These are phyloP conservation scores for Eupithecia pulchellata DNA, from an alignment of 2,888 invertebrate genomes.

Conservation along the genomic window DNA sequence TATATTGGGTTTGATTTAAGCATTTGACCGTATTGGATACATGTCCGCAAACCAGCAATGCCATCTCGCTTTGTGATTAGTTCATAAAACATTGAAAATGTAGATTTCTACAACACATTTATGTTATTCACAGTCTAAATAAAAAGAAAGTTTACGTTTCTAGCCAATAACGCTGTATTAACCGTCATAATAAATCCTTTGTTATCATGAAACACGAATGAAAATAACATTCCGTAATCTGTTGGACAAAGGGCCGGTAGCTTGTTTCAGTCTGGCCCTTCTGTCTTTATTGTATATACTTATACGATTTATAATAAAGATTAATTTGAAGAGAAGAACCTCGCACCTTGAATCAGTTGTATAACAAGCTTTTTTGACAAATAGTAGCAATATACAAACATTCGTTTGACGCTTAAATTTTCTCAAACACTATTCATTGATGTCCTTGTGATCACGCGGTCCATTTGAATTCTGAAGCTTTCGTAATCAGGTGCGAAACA, in stretches of 20 bases:
- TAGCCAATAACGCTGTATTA: no score
- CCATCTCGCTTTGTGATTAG: neutral
- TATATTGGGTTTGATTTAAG: neutral
- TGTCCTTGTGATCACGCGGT: neutral
- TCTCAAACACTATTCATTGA: neutral
- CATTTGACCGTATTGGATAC: neutral
- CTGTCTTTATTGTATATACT: no score
- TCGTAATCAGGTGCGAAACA: no score
- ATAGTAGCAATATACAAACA: neutral
- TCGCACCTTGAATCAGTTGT: neutral
- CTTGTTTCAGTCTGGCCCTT: no score
- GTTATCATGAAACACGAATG: neutral
- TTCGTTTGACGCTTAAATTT: neutral
- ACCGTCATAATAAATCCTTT: no score
- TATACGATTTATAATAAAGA: no score
- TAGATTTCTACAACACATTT: neutral
- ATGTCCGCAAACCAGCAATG: neutral
- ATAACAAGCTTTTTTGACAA: neutral
- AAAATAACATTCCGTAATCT: neutral
- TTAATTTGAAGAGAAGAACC: no score
- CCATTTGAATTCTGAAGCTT: no score
- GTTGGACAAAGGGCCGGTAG: neutral
- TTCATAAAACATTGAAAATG: neutral
- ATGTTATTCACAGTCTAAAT: neutral
- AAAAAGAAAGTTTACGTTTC: neutral